Base-by-base conservation (phyloP, 1,140 invertebrate species). In the Polypedilum vanderplanki region DNA sequence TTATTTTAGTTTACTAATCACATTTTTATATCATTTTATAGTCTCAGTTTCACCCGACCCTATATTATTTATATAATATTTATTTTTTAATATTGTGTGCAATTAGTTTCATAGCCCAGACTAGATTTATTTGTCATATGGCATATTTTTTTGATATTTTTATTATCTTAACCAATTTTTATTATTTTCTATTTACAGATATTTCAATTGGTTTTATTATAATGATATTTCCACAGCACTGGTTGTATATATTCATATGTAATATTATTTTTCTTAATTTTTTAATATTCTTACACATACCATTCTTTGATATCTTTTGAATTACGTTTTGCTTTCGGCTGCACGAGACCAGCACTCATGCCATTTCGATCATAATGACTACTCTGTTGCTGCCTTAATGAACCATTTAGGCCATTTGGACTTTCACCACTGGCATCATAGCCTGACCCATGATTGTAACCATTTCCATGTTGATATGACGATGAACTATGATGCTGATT, bases 281-380 rank as follows among this genome's bases (percentile, higher is more conserved):
- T 70, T 9, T 33, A 57, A 17, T 7, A 75, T 7, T 77, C 78
- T 88, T 89, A 94, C 82, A 96, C 94, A 82, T 95, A 96, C 94
- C 94, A 96, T 84, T 96, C 94, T 87, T 95, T 96, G 77, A 96
- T 91, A 82, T 95, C 92, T 87, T 94, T 94, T 76, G 89, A 87
- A 85, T 93, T 89, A 79, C 91, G 85, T 82, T 92, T 91, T 79
- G 88, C 86, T 80, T 85, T 85, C 76, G 84, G 82, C 76, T 86
- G 84, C 57, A 85, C 83, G 74, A 84, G 80, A 17, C 84, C 83
- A 4, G 78, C 76, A 65, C 80, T 77, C 41, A 81, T 7, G 75
- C 77, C 24, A 33, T 70, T 15, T 40, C 75, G 75, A 77, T 77
- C 41, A 76, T 75, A 75, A 77, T 78, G 78, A 77, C 75, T 18